Conservation (phyloP, 2,797 vertebrate species). For the Eleutherodactylus coqui region DNA sequence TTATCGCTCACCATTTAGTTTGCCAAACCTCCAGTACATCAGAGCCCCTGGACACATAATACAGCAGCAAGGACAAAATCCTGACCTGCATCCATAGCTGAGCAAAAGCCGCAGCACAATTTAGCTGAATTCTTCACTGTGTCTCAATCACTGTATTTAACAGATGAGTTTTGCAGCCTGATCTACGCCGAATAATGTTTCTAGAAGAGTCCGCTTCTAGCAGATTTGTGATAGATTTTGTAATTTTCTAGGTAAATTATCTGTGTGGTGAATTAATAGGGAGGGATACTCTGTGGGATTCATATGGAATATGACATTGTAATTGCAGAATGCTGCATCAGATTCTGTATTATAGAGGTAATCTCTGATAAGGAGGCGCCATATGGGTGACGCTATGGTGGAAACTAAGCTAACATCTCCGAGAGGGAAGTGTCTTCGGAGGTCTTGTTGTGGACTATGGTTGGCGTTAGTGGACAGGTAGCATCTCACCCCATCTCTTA, state of each 20-base stretch:
- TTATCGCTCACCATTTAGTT: constrained; percentile 54
- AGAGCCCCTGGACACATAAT: constrained; percentile 37
- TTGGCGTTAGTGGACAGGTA: too few species aligned
- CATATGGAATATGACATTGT: neutral
- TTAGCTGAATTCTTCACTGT: neutral
- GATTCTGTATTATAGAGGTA: neutral
- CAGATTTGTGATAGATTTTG: neutral
- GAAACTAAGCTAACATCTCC: too few species aligned
- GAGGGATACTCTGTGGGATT: neutral
- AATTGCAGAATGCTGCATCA: too few species aligned
- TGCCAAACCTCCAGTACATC: constrained; percentile 52
- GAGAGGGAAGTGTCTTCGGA: too few species aligned
- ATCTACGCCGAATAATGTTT: neutral
- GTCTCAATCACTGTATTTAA: neutral
- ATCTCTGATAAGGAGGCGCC: neutral
- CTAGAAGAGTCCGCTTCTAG: neutral
- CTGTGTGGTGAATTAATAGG: neutral
- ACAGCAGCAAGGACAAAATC: constrained; percentile 48
- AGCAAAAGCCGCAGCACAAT: neutral
- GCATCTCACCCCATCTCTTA: too few species aligned
- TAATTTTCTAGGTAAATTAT: neutral
- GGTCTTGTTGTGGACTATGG: too few species aligned
- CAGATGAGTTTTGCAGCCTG: constrained; percentile 1
- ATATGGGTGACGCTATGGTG: neutral
- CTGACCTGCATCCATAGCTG: constrained; percentile 2